Evolutionary conservation across 2,888 invertebrate genomes (phyloP).

Genomic region (Platerodrilus igneus): DNA sequence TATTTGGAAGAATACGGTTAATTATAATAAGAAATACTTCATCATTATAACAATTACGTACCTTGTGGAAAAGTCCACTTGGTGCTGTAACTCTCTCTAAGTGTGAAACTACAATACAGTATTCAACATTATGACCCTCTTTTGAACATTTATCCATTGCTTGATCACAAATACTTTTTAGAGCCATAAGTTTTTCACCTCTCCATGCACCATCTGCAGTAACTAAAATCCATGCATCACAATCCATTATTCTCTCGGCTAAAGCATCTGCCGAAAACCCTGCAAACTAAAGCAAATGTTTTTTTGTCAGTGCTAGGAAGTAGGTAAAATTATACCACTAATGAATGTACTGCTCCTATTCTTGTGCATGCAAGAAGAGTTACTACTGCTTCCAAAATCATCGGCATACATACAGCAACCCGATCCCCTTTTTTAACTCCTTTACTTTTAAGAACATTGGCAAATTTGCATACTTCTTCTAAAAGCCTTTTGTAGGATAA

Average conservation of each 20-base stretch:
- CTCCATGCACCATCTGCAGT: constrained; percentile 95
- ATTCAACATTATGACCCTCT: constrained; percentile 69
- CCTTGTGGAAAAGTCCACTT: constrained; percentile 34
- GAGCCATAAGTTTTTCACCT: constrained; percentile 82
- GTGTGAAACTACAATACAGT: constrained; percentile 87
- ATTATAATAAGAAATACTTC: too few species aligned
- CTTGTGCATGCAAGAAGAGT: constrained; percentile 94
- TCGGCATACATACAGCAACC: constrained; percentile 98
- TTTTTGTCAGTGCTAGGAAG: too few species aligned
- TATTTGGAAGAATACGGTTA: too few species aligned
- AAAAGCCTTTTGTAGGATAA: constrained; percentile 85
- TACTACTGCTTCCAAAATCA: constrained; percentile 89
- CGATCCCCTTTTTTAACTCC: constrained; percentile 86
- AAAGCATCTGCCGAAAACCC: constrained; percentile 94
- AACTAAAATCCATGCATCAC: constrained; percentile 77
- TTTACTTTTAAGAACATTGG: constrained; percentile 82
- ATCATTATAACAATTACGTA: constrained; percentile 23
- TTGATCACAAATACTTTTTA: constrained; percentile 87
- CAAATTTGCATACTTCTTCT: constrained; percentile 85
- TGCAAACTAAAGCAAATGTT: constrained; percentile 76
- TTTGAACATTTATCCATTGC: constrained; percentile 68
- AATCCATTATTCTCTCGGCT: constrained; percentile 88
- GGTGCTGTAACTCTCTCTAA: constrained; percentile 65
- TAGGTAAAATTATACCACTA: too few species aligned
- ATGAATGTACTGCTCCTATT: constrained; percentile 94